Evolutionary conservation across 1,140 invertebrate species (phyloP), one percentile per base, ranked within the genome.

Genomic region (Ectropis grisescens): DNA sequence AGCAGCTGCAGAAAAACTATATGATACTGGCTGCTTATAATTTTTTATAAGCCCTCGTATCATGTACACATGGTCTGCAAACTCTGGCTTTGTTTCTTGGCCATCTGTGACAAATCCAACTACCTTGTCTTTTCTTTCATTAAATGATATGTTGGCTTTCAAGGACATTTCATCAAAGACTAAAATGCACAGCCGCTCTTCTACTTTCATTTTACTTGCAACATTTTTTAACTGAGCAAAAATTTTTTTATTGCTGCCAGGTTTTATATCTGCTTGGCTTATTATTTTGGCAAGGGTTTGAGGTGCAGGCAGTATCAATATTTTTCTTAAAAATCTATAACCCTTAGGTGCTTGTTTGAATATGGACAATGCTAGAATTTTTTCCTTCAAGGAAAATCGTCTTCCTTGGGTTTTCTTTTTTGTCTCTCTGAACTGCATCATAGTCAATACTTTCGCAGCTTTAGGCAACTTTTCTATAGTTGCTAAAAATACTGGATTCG

Each of bases 21-120:
- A 50, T 23, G 13, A 29, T 11, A 55, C 32, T 4, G 51, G 46
- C 26, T 47, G 42, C 33, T 56, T 47, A 26, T 28, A 45, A 11
- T 56, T 56, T 11, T 41, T 15, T 24, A 47, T 37, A 1, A 44
- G 24, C n/a, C 47, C 41, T 34, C 51, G 45, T 2, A 50, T 5
- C 49, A 58, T 47, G 19, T 50, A 48, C 8, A 53, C 54, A 43
- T 56, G 41, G 13, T 59, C 46, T 12, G 46, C 43, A 30, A 47
- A 31, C n/a, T 35, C n/a, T 8, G 6, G 27, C 29, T 34, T 27
- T 35, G 2, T 44, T 15, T 26, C 12, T 2, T 16, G 3, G 1
- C 32, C 47, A 42, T 40, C 29, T 24, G 37, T 36, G 19, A 51
- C 44, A 48, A 55, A 57, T 13, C 53, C 53, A 37, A 31, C 36